Percentiles rank a stretch among this genome's conserved stretches.
Evolutionary conservation across 2,888 invertebrate genomes (phyloP).

Genomic region (Galerucella pusilla): DNA sequence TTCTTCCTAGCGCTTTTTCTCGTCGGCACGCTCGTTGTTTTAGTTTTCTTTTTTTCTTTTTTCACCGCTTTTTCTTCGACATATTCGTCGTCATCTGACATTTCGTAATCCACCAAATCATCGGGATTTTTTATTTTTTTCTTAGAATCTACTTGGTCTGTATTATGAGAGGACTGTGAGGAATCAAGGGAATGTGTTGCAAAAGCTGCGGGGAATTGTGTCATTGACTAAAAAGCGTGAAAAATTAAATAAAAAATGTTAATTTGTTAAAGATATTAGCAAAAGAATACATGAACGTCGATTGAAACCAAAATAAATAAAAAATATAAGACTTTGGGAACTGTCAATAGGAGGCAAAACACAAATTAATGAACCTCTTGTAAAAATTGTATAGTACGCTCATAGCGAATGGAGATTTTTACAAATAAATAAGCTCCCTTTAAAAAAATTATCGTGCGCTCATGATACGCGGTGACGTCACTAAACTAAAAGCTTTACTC

Average conservation of each 20-base stretch:
- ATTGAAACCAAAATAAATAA: conserved; percentile 32
- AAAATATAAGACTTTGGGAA: neutral
- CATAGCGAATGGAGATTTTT: too few relatives aligned
- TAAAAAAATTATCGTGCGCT: too few relatives aligned
- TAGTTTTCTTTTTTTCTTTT: conserved; percentile 50
- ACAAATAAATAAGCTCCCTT: too few relatives aligned
- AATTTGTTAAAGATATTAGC: conserved; percentile 67
- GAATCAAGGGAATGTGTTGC: conserved; percentile 52
- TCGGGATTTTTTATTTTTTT: conserved; percentile 44
- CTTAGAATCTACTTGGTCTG: conserved; percentile 49
- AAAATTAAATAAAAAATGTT: conserved; percentile 62
- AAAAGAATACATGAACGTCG: conserved; percentile 14
- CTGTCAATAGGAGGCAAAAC: too few relatives aligned
- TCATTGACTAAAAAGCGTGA: conserved; percentile 55
- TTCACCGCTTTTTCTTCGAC: conserved; percentile 29
- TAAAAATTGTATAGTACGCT: too few relatives aligned
- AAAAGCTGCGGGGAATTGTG: conserved; percentile 62
- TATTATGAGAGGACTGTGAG: conserved; percentile 33
- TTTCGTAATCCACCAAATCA: conserved; percentile 24
- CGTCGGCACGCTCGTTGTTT: conserved; percentile 45
- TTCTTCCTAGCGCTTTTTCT: conserved; percentile 56
- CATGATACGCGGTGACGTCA: too few relatives aligned
- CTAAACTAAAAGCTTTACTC: too few relatives aligned
- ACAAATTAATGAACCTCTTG: too few relatives aligned
- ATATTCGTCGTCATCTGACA: conserved; percentile 53